Evolutionary conservation across 1,140 invertebrate genomes (phyloP).

Genomic region (Cylas formicarius): DNA sequence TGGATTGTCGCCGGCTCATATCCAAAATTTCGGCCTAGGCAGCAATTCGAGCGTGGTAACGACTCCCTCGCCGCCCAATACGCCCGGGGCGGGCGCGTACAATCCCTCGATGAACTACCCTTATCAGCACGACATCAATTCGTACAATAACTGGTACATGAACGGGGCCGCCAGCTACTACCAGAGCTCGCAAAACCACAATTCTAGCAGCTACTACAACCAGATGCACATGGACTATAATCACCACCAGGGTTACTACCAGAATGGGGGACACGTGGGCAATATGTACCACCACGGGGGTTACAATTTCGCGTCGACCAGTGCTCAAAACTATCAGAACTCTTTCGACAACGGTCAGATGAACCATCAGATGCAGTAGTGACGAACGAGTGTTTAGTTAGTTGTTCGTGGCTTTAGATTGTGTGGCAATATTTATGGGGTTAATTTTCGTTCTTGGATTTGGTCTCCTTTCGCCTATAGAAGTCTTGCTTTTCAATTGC

Average conservation of each 20-base stretch:
- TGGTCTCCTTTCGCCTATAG: too few species aligned
- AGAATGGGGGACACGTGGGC: neutral
- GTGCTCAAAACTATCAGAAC: neutral
- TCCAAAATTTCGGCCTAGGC: constrained; percentile 42
- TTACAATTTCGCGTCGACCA: neutral
- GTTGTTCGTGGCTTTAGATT: too few species aligned
- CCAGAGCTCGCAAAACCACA: neutral
- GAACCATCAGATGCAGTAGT: constrained; percentile 7
- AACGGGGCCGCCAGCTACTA: neutral
- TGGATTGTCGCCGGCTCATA: constrained; percentile 16
- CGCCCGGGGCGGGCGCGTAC: neutral
- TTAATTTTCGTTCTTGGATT: too few species aligned
- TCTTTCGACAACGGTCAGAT: neutral
- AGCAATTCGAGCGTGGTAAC: constrained; percentile 58
- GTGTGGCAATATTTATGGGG: too few species aligned
- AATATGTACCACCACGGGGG: constrained; percentile 2
- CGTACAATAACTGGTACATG: constrained; percentile 13
- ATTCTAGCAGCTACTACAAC: neutral
- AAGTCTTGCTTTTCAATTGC: too few species aligned
- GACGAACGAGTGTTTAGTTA: neutral
- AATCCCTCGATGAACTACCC: neutral
- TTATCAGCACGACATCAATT: constrained; percentile 1
- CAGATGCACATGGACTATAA: constrained; percentile 4
- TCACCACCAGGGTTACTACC: neutral
- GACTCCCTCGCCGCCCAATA: constrained; percentile 50